Conservation (phyloP, 30 jellyfish, hydroid and myxozoan species). For the Cassiopea andromeda region DNA sequence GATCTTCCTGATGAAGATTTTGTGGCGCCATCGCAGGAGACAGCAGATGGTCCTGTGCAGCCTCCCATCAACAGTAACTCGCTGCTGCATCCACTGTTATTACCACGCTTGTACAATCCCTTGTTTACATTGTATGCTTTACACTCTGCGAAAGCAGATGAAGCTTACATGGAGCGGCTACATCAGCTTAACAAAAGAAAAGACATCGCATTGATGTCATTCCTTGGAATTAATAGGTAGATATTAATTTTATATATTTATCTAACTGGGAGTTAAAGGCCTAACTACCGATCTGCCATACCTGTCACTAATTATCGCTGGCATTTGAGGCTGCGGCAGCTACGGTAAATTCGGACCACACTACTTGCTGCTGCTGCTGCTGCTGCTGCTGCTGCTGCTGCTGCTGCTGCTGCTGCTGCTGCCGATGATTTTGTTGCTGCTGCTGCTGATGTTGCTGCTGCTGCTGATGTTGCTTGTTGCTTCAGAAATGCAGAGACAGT, state of each 20-base stretch:
- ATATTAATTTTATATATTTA: background rate
- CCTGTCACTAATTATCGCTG: background rate
- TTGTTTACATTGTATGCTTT: slow-evolving; percentile 86
- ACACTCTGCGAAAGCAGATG: slow-evolving; percentile 88
- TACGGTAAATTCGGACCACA: background rate
- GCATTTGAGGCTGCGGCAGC: background rate
- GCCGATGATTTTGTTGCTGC: no score
- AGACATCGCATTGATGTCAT: slow-evolving; percentile 85
- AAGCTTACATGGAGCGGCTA: slow-evolving; percentile 76
- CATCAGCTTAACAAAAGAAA: slow-evolving; percentile 84
- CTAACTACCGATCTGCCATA: background rate
- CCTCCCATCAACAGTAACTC: slow-evolving; percentile 55
- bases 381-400: background rate
- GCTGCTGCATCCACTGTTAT: slow-evolving; percentile 74
- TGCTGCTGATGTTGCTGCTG: no score
- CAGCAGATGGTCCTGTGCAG: slow-evolving; percentile 39
- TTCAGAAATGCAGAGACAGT: no score
- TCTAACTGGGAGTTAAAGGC: background rate
- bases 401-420: background rate
- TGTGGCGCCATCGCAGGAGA: slow-evolving; percentile 70
- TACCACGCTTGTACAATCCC: slow-evolving; percentile 89
- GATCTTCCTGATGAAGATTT: slow-evolving; percentile 90
- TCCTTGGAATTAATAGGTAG: slow-evolving; percentile 86
- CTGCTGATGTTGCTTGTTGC: no score
- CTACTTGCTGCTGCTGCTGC: background rate